A percentile compares a stretch with the other conserved stretches of the same genome.
Conservation (phyloP, 1,140 invertebrate genomes). For the Papilio polytes region DNA sequence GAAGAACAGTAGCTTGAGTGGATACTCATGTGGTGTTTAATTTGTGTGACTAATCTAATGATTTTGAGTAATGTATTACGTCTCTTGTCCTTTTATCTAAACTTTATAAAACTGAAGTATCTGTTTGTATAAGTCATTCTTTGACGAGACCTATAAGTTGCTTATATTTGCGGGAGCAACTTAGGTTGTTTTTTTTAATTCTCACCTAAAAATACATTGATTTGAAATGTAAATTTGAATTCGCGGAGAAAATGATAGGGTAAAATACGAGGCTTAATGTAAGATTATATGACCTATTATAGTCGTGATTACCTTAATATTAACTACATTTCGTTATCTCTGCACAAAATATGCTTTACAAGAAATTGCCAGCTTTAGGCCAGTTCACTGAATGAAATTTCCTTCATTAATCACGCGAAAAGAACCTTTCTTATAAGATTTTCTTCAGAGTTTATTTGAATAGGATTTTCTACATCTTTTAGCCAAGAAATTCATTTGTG, state of each 20-base stretch:
- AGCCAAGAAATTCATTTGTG: background rate
- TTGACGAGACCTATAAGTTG: no score
- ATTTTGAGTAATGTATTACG: background rate
- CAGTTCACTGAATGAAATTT: background rate
- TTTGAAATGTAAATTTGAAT: no score
- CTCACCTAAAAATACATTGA: no score
- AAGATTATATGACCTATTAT: no score
- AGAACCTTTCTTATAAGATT: background rate
- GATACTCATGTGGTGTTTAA: background rate
- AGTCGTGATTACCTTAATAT: background rate
- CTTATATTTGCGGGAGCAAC: no score
- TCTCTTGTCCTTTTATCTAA: background rate
- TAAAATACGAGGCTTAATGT: no score
- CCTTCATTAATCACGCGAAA: constrained; percentile 8
- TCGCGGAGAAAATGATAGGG: no score
- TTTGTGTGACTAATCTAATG: background rate
- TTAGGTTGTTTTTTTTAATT: no score
- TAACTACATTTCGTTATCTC: background rate
- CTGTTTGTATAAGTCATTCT: no score
- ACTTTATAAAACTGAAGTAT: no score
- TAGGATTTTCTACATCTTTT: background rate
- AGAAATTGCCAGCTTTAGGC: background rate
- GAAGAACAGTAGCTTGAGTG: constrained; percentile 11
- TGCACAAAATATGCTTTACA: background rate
- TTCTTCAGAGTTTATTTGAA: constrained; percentile 3